A percentile compares a stretch with the other conserved stretches of the same genome.
Conservation (phyloP, 2,113 vertebrate genomes). For the Neofelis nebulosa region DNA sequence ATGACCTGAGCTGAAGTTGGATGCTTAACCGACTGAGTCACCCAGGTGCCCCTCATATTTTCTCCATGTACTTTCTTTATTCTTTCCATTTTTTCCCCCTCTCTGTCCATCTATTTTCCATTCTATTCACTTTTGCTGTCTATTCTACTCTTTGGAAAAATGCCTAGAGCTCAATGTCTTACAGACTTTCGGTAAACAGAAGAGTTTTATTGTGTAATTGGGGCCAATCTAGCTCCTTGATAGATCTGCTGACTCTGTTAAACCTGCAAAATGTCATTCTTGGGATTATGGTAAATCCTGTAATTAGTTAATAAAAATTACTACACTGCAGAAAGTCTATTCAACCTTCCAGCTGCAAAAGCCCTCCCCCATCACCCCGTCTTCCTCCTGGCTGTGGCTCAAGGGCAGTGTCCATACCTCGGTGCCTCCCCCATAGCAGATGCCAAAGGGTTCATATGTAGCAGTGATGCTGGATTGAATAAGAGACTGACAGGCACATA, state of each 20-base stretch:
- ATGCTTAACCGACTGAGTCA: too few species aligned
- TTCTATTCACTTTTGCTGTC: not conserved
- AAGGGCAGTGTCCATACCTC: not conserved
- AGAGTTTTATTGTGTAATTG: constrained; percentile 55
- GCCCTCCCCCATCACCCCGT: not conserved
- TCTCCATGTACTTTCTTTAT: not conserved
- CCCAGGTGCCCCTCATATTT: not conserved
- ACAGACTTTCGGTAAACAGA: not conserved
- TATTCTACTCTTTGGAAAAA: constrained; percentile 12
- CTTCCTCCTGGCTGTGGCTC: not conserved
- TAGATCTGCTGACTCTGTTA: constrained; percentile 35
- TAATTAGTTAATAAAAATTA: constrained; percentile 61
- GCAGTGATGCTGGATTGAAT: not conserved
- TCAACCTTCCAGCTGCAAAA: not conserved
- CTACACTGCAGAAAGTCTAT: not conserved
- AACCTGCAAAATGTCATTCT: constrained; percentile 51
- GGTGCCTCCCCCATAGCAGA: not conserved
- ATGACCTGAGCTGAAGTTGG: too few species aligned
- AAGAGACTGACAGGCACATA: not conserved
- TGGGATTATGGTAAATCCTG: constrained; percentile 39
- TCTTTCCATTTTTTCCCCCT: rapidly evolving
- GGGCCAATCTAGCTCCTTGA: constrained; percentile 48
- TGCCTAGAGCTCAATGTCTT: not conserved
- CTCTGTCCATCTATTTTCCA: not conserved
- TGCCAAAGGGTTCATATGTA: not conserved